Base-by-base conservation (phyloP, 2,888 invertebrate genomes). In the Drosophila kokeensis region DNA sequence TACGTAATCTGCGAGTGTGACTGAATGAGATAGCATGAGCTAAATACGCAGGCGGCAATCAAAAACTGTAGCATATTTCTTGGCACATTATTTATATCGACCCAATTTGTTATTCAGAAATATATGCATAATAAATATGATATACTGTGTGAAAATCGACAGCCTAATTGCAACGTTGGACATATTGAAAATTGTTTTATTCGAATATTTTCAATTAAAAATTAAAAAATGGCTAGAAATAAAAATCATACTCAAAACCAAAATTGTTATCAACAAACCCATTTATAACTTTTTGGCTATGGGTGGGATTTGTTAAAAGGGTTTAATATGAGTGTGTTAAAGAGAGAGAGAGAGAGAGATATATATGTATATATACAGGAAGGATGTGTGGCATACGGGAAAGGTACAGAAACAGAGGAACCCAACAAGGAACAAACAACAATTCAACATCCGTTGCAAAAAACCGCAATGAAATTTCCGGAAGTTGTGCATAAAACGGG, bases 401-500 rank as follows among this genome's bases (percentile, higher is more conserved):
- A 21, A 58, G 62, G 60, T 48, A 21, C 61, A 55, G 55, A 29
- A 68, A 69, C 48, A 57, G 59, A 71, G 65, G 52, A 53, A 68
- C 63, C 63, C 67, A 75, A 64, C 70, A 75, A 82, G 65, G 64
- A 69, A 60, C 62, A 69, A 57, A 60, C 70, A 73, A 71, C 65
- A 73, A 73, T 69, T 67, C 72, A 74, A 80, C 80, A 77, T 77
- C 81, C 81, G 89, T 69, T 83, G 81, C 87, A 81, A 73, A 82
- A 75, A 87, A 55, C 91, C 92, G 83, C 91, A 91, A 87, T 88
- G 89, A 92, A 91, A 90, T 89, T 84, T 85, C 87, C 86, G 91
- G 91, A 91, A 91, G 87, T 85, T 90, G 79, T 90, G 91, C 90
- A 92, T 91, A 92, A 86, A 85, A 91, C 91, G 91, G 85, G 89